These are phyloP conservation scores for Tupiocoris notatus DNA, from an alignment of 2,888 invertebrate genomes.

Conservation along the genomic window DNA sequence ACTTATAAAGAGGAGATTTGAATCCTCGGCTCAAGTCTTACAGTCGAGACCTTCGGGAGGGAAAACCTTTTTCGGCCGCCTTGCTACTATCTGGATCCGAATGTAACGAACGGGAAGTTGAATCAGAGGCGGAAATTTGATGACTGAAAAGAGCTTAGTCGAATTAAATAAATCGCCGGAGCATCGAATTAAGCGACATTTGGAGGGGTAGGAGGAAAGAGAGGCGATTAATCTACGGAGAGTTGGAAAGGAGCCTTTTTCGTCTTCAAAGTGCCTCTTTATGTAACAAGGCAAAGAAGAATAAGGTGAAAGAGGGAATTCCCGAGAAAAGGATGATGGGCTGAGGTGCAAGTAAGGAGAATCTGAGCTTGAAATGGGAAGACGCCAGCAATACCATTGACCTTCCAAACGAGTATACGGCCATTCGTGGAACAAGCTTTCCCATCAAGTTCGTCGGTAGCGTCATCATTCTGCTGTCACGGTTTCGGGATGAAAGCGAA, in stretches of 20 bases:
- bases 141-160: constrained; percentile 16
- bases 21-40: background rate
- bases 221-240: background rate
- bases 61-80: background rate
- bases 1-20: background rate
- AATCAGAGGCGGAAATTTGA: constrained; percentile 14
- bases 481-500: background rate
- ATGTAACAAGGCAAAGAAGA: background rate
- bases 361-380: constrained; percentile 18
- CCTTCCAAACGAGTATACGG: background rate
- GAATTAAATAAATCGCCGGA: constrained; percentile 25
- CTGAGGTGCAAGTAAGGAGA: constrained; percentile 1
- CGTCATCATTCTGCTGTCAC: background rate
- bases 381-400: constrained; percentile 11
- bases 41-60: background rate
- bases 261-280: constrained; percentile 19
- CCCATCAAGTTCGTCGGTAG: background rate
- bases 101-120: constrained; percentile 1
- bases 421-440: background rate
- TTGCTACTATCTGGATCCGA: background rate
- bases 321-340: background rate
- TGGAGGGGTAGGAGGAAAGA: background rate
- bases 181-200: constrained; percentile 11
- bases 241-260: background rate
- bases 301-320: background rate